Conservation (phyloP, 2,888 invertebrate genomes). For the Epinotia nisella region DNA sequence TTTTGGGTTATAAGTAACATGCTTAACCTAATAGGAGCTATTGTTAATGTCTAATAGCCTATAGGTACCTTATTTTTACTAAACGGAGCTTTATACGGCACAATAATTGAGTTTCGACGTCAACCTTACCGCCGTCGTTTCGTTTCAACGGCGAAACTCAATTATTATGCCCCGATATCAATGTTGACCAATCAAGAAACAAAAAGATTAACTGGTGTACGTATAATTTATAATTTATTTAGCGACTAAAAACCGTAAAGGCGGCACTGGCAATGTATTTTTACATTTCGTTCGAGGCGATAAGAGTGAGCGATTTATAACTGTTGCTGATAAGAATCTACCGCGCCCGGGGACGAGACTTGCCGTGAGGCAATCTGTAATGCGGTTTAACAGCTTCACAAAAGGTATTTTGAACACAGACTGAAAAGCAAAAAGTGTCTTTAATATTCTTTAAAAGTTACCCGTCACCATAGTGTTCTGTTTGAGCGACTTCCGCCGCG, state of each 20-base stretch:
- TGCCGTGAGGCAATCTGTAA: constrained; percentile 53
- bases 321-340: constrained; percentile 60
- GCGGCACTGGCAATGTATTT: constrained; percentile 53
- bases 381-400: constrained; percentile 51
- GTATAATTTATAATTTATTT: constrained; percentile 29
- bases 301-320: constrained; percentile 65
- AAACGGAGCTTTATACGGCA: too few relatives aligned
- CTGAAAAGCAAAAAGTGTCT: background rate
- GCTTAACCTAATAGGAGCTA: too few relatives aligned
- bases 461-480: too few relatives aligned
- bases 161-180: background rate
- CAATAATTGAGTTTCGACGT: too few relatives aligned
- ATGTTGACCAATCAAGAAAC: constrained; percentile 8
- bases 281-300: constrained; percentile 57
- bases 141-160: background rate
- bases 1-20: background rate
- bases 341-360: constrained; percentile 53
- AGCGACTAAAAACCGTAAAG: constrained; percentile 47
- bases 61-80: too few relatives aligned
- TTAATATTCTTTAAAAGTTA: background rate
- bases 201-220: constrained; percentile 10
- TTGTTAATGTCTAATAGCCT: too few relatives aligned
- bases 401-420: constrained; percentile 16
- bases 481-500: too few relatives aligned
- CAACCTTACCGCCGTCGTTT: too few relatives aligned